Evolutionary conservation across 2,797 vertebrate species (phyloP), one percentile per base, ranked within the genome.

Genomic region (Delichon dasypus): DNA sequence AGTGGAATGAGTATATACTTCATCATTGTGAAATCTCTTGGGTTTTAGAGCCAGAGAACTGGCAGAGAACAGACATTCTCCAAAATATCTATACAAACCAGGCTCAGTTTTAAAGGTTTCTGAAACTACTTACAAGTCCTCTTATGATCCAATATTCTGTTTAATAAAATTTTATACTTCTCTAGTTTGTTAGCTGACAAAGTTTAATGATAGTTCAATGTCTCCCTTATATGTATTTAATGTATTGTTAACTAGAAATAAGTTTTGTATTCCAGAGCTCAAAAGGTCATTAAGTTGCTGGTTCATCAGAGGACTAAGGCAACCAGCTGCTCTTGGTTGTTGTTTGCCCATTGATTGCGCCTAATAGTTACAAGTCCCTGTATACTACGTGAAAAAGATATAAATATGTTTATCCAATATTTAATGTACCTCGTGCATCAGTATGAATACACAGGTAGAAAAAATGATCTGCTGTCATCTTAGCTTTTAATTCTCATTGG

Each of bases 41-140:
- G 4, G 4, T 22, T 53, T 47, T 54, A 17, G 7, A 66, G 23
- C 1, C 17, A 62, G 27, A 73, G 5, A 65, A 80, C 7, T 58
- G 27, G 58, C 25, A 61, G 25, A 61, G 85, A 67, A 32, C 60
- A 42, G 5, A 2, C 0, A 0, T 50, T 85, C 2, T 77, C 5
- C 57, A 77, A 22, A 40, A 30, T 29, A 32, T 8, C 44, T 66
- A 6, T 8, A 12, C 2, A 79, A 85, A 16, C 3, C 9, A 48
- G 0, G 0, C 3, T 54, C 27, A 47, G 8, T 55, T 82, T 65
- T 54, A 58, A 65, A 40, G 4, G 2, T 47, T 77, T 9, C 27
- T 32, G 11, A 26, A 88, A 82, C 32, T 29, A 58, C 18, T 70
- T 61, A 14, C 3, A 7, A 71, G 13, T 45, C 3, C 4, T 71